These are phyloP conservation scores for Dynastes tityus DNA, from an alignment of 2,888 invertebrate genomes.

Conservation along the genomic window DNA sequence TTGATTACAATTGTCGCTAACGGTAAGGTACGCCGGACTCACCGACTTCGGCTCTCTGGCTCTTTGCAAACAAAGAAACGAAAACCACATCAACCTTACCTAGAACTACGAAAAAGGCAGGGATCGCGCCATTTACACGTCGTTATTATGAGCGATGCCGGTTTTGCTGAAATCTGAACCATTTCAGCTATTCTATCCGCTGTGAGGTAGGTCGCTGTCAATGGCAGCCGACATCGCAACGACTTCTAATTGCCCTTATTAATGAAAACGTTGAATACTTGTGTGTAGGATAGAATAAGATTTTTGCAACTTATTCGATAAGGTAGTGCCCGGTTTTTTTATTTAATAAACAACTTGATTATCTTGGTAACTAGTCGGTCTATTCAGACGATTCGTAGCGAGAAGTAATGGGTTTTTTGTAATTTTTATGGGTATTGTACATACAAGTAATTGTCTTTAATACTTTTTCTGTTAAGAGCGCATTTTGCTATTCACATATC, in stretches of 20 bases:
- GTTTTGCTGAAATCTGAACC: conserved; percentile 69
- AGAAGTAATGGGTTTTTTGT: too few relatives aligned
- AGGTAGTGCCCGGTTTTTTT: conserved; percentile 18
- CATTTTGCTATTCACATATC: too few relatives aligned
- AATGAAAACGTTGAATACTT: conserved; percentile 40
- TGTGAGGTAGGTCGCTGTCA: conserved; percentile 63
- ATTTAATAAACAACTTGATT: conserved; percentile 33
- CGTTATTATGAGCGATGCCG: conserved; percentile 69
- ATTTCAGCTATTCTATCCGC: conserved; percentile 68
- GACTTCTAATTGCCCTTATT: conserved; percentile 51
- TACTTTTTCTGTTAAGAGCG: too few relatives aligned
- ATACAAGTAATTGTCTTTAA: too few relatives aligned
- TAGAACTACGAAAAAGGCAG: conserved; percentile 70
- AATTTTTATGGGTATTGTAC: too few relatives aligned
- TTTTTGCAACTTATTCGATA: conserved; percentile 45
- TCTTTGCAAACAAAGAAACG: conserved; percentile 67
- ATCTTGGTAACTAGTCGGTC: conserved; percentile 5
- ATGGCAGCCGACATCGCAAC: conserved; percentile 36
- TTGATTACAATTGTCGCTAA: conserved; percentile 72
- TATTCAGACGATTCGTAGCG: too few relatives aligned
- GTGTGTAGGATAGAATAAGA: conserved; percentile 29
- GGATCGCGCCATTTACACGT: conserved; percentile 67
- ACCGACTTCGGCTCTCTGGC: conserved; percentile 46
- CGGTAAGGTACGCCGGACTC: conserved; percentile 69
- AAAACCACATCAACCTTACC: conserved; percentile 62